Base-by-base conservation (phyloP, 2,113 vertebrate species). In the Apus apus region DNA sequence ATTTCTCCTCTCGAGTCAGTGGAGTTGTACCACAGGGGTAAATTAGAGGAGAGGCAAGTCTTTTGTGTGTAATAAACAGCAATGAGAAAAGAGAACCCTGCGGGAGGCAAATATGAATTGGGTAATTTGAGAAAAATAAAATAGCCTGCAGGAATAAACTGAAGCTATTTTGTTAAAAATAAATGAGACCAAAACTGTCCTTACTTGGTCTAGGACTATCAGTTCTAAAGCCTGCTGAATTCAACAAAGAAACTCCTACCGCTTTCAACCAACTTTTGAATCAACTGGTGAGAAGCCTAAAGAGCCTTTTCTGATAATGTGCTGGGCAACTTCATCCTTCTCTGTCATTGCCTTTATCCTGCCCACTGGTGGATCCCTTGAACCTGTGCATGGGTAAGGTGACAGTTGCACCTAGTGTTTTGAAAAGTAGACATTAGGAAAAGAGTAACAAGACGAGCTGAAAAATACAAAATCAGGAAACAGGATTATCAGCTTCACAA, bases 41-140 rank as follows among this genome's bases (percentile, higher is more conserved):
- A 67, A 93, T 90, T 77, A 95, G 53, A 94, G 85, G 60, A 53
- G 79, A 86, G 36, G 68, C 61, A 95, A 67, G 20, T 84, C 45
- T 77, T 50, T 26, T 51, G 57, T 17, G 9, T 83, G 56, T 64
- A 75, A 84, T 77, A 90, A 96, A 84, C 43, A 94, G 82, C 48
- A 92, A 26, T 15, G 29, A 94, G 86, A 86, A 92, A 60, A 92
- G 16, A 89, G 75, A 93, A 68, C 56, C 56, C 92, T 60, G 38
- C 0, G 0, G 89, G 85, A 90, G 57, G 61, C 1, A 9, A 84
- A 88, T 86, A 90, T 68, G 79, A 92, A 95, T 74, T 71, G 56
- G 26, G 68, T 84, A 93, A 92, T 86, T 64, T 84, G 56, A 94
- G 53, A 71, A 86, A 97, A 95, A 93, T 77, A 60, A 91, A 89